Conservation (phyloP, 2,797 vertebrate genomes). For the Uromys caudimaculatus region DNA sequence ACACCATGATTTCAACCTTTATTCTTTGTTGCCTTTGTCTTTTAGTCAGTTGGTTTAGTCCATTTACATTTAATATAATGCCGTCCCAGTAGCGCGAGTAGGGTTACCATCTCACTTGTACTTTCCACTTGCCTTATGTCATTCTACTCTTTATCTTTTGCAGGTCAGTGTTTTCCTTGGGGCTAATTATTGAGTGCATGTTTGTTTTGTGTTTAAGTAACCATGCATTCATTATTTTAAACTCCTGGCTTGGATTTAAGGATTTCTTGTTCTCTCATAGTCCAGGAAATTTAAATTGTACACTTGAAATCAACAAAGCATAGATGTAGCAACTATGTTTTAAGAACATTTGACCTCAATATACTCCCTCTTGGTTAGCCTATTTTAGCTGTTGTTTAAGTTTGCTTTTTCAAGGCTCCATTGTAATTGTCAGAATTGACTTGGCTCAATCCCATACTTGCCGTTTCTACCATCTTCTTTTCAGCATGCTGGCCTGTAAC, state of each 20-base stretch:
- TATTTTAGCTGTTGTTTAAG: neutral
- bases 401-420: neutral
- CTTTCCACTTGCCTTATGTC: neutral
- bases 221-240: neutral
- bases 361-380: neutral
- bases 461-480: neutral
- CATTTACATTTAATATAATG: neutral
- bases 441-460: neutral
- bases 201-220: neutral
- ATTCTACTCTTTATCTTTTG: neutral
- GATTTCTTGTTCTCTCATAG: neutral
- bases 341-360: neutral
- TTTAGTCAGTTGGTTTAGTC: neutral
- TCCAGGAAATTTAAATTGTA: neutral
- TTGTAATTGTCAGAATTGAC: neutral
- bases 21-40: neutral
- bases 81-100: neutral
- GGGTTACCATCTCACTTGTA: neutral
- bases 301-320: slow-evolving; percentile 18
- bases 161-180: neutral
- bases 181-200: neutral
- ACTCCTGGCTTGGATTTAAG: neutral
- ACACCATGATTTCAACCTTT: neutral
- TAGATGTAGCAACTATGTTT: neutral
- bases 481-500: neutral